These are phyloP conservation scores for Tapera naevia DNA, from an alignment of 2,797 vertebrate species.

Conservation along the genomic window DNA sequence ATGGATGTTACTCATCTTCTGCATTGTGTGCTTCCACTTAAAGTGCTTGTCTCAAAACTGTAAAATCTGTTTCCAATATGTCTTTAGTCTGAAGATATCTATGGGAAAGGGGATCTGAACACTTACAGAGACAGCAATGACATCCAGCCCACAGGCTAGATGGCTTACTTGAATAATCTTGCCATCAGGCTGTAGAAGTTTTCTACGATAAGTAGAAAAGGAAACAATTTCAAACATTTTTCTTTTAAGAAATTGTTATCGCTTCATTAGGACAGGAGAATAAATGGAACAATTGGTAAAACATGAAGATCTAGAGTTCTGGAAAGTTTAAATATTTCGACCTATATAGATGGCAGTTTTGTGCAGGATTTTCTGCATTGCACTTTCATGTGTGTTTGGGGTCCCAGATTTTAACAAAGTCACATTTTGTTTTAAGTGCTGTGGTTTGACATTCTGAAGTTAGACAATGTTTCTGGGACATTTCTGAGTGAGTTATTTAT, in stretches of 20 bases:
- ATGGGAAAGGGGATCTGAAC: background rate
- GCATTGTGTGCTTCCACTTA: background rate
- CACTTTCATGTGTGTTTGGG: background rate
- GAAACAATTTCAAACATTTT: background rate
- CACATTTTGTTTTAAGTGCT: background rate
- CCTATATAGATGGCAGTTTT: background rate
- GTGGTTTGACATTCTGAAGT: background rate
- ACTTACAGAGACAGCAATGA: background rate
- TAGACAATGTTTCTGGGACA: background rate
- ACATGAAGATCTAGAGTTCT: background rate
- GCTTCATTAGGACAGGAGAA: background rate
- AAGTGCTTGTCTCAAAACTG: background rate
- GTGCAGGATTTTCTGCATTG: background rate
- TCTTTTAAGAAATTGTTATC: background rate
- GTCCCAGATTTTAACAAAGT: background rate
- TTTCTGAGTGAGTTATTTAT: background rate
- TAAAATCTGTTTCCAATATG: background rate
- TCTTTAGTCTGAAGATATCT: background rate
- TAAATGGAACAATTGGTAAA: background rate
- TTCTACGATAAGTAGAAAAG: background rate
- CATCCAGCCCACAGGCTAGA: background rate
- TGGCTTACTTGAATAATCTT: background rate
- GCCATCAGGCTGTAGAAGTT: background rate
- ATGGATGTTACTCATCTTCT: slow-evolving; percentile 9
- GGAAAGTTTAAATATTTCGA: background rate